Base-by-base conservation (phyloP, 2,888 invertebrate genomes). In the Eristalis pertinax region DNA sequence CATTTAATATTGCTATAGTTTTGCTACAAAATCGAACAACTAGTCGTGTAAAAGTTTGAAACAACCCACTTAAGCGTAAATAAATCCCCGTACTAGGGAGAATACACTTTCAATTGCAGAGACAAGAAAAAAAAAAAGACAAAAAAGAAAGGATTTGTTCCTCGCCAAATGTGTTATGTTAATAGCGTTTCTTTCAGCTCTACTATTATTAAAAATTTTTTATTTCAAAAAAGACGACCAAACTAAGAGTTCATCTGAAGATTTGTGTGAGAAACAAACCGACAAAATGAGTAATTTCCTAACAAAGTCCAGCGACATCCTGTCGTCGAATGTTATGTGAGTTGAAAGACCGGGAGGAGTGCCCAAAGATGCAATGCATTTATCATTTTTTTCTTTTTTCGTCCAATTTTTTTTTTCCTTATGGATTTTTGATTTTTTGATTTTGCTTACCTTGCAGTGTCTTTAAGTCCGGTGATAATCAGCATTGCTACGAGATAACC, bases 401-500 rank as follows among this genome's bases (percentile, higher is more conserved):
- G 8, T 50, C 29, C 7, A 64, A n/a, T n/a, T 26, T 26, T 26
- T 26, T 63, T 69, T 79, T 79, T 11, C 0, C 22, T 60, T 38
- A 32, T 68, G 8, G 8, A 50, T 75, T 83, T 38, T 32, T 32
- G 1, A 35, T 8, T 56, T 56, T 56, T 56, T 15, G 26, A 15
- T 15, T 26, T 15, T 50, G 50, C 19, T 19, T 19, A 50, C 50
- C 7, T 50, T 84, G 1, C 73, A 93, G 93, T 65, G 90, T 90
- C 26, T 92, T 93, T 13, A 91, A 91, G 63, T 81, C 90, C 1
- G 91, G 90, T 67, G 92, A 92, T 32, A 91, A 91, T 79, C 91
- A 92, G 80, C 91, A 91, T 74, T 91, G 92, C 67, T 90, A 91
- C 69, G 92, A 91, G 63, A 91, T 92, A 15, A 90, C 88, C 41